A percentile compares a stretch with the other conserved stretches of the same genome.
These are phyloP conservation scores for Agrilus planipennis DNA, from an alignment of 1,140 invertebrate species.

Conservation along the genomic window DNA sequence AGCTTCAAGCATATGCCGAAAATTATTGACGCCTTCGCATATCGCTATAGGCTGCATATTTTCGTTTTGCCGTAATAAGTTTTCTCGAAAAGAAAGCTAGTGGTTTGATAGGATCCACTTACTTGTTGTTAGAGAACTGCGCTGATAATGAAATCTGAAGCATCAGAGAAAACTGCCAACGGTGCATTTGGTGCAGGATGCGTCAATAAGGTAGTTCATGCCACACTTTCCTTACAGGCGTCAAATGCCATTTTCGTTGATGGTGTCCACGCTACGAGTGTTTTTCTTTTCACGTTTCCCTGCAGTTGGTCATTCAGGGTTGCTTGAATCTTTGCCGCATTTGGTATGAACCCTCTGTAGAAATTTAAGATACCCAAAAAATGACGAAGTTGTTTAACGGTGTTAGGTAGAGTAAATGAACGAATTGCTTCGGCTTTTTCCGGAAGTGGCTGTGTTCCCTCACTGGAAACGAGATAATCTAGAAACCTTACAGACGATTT, in stretches of 20 bases:
- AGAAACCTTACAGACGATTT: slow-evolving; percentile 18
- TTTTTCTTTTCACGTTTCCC: too few relatives aligned
- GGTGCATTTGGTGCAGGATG: neutral
- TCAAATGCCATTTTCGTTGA: neutral
- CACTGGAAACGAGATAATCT: slow-evolving; percentile 18
- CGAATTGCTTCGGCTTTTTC: slow-evolving; percentile 22
- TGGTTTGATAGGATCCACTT: too few relatives aligned
- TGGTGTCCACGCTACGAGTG: neutral
- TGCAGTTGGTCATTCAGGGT: slow-evolving; percentile 3
- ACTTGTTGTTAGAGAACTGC: too few relatives aligned
- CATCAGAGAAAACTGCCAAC: too few relatives aligned
- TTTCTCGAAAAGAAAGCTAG: too few relatives aligned
- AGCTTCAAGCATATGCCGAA: too few relatives aligned
- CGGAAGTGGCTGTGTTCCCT: slow-evolving; percentile 22
- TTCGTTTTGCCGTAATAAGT: too few relatives aligned
- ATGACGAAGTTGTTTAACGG: slow-evolving; percentile 20
- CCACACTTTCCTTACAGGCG: neutral
- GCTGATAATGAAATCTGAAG: too few relatives aligned
- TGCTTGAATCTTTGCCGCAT: slow-evolving; percentile 8
- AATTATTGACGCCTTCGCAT: too few relatives aligned
- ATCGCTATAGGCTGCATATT: too few relatives aligned
- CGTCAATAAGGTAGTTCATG: neutral
- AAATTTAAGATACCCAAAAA: slow-evolving; percentile 12
- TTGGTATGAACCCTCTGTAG: slow-evolving; percentile 10
- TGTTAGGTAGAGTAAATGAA: slow-evolving; percentile 14